Percentiles rank a stretch among this genome's conserved stretches.
Conservation (phyloP, 2,888 invertebrate genomes). For the Ditylenchus weischeri region DNA sequence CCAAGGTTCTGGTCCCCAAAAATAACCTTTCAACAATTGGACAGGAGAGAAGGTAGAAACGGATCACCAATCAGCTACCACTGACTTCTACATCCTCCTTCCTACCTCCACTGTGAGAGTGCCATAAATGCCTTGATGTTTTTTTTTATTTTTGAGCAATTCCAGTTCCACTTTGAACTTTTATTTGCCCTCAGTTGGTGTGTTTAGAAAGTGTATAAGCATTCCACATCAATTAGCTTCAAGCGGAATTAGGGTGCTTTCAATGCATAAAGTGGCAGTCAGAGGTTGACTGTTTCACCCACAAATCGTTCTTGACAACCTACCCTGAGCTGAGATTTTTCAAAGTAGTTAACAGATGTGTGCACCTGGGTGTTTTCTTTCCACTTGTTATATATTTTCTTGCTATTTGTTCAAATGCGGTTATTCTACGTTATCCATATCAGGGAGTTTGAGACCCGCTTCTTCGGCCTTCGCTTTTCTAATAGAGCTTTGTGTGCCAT, state of each 20-base stretch:
- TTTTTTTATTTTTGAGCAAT: too few relatives aligned
- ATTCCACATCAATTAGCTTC: slow-evolving; percentile 9
- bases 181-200: too few relatives aligned
- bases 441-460: slow-evolving; percentile 45
- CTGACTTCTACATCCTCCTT: too few relatives aligned
- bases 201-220: background rate
- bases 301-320: background rate
- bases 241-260: slow-evolving; percentile 1
- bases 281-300: background rate
- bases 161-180: too few relatives aligned
- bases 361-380: too few relatives aligned
- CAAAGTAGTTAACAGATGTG: too few relatives aligned
- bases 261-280: background rate
- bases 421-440: slow-evolving; percentile 45
- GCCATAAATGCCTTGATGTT: too few relatives aligned
- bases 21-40: too few relatives aligned
- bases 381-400: background rate
- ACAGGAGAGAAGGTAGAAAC: too few relatives aligned
- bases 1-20: too few relatives aligned
- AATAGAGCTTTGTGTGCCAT: slow-evolving; percentile 41
- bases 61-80: too few relatives aligned
- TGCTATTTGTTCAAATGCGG: slow-evolving; percentile 37
- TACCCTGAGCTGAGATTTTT: background rate
- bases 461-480: slow-evolving; percentile 41
- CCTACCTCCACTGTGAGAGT: too few relatives aligned